Conservation (phyloP, 2,113 vertebrate species). For the Pica pica region DNA sequence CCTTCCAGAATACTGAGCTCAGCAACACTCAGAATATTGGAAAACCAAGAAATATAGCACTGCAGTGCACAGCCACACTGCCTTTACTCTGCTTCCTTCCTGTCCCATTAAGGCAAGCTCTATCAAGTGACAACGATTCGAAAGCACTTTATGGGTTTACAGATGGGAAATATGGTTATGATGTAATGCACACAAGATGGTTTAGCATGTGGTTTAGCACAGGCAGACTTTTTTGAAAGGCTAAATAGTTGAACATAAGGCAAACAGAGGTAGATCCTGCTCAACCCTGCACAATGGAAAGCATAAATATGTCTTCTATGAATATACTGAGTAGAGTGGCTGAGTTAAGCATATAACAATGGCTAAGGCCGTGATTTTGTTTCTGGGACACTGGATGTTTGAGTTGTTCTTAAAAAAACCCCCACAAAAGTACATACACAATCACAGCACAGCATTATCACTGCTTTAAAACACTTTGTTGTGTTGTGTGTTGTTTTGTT, state of each 20-base stretch:
- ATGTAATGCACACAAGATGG: not conserved
- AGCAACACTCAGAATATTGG: slow-evolving; percentile 8
- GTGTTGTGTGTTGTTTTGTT: not conserved
- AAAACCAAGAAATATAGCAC: slow-evolving; percentile 13
- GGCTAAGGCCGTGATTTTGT: not conserved
- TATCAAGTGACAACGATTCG: not conserved
- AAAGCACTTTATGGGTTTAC: not conserved
- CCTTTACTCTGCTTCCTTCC: not conserved
- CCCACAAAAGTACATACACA: not conserved
- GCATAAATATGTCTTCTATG: not conserved
- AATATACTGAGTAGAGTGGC: not conserved
- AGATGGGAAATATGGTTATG: not conserved
- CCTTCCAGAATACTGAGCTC: slow-evolving; percentile 12
- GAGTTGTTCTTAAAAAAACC: not conserved
- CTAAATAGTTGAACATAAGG: not conserved
- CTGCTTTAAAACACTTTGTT: not conserved
- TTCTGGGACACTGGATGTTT: not conserved
- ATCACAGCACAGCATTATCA: not conserved
- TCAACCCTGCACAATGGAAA: not conserved
- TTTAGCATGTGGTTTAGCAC: not conserved
- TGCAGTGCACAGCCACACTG: not conserved
- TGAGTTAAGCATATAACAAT: not conserved
- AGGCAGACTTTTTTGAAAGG: not conserved
- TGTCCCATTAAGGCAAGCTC: not conserved
- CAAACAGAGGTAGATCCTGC: not conserved